phyloP scores from a whole-genome alignment of 2,888 invertebrate genomes.

The Acanthosepion pharaonis region DNA sequence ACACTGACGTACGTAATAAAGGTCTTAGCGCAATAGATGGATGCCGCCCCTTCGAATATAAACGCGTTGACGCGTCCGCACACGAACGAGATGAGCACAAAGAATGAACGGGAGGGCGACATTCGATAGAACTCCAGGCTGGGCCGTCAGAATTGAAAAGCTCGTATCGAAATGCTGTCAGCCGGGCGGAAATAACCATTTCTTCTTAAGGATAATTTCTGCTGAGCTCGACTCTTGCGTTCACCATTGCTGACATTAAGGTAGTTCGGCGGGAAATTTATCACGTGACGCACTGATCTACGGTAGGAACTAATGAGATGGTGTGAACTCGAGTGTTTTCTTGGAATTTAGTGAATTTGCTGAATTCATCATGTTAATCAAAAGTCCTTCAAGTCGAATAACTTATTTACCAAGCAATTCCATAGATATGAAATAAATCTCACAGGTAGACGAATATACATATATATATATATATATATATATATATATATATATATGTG shows the following conservation, averaged over 20 bases:
- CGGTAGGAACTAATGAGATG: neutral
- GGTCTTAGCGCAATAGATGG: neutral
- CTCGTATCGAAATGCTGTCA: neutral
- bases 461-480: too few relatives aligned
- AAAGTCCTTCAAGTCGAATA: neutral
- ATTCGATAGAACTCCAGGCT: neutral
- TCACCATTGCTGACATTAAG: neutral
- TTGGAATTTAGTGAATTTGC: neutral
- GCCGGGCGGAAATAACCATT: neutral
- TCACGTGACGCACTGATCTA: neutral
- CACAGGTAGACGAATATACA: too few relatives aligned
- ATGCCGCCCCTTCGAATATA: neutral
- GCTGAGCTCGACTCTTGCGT: neutral
- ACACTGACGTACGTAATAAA: constrained; percentile 20
- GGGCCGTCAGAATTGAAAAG: constrained; percentile 8
- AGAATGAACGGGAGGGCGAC: neutral
- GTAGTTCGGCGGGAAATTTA: neutral
- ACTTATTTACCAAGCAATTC: neutral
- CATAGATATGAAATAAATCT: too few relatives aligned
- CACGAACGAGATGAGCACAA: neutral
- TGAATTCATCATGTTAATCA: neutral
- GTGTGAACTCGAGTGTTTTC: neutral
- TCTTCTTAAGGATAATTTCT: neutral
- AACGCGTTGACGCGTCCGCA: neutral
- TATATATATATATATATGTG: too few relatives aligned